A percentile compares a stretch with the other conserved stretches of the same genome.
Evolutionary conservation across 2,797 vertebrate genomes (phyloP).

Genomic region (Atherinosoma microstoma): DNA sequence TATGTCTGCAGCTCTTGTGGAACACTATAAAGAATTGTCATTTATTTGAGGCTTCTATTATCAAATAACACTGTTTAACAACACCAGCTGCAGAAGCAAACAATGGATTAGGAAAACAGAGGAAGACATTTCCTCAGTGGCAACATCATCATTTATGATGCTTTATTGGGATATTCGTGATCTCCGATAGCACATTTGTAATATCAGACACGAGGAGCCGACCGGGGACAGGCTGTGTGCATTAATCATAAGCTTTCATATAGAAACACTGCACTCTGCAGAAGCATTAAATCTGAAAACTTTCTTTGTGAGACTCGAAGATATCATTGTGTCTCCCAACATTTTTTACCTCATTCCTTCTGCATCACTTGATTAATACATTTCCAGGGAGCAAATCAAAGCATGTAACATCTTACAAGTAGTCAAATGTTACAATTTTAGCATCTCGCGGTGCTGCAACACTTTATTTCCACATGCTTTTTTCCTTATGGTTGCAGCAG

Average conservation of each 20-base stretch:
- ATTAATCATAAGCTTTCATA: slow-evolving; percentile 62
- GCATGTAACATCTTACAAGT: neutral
- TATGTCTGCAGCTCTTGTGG: neutral
- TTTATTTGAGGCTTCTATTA: slow-evolving; percentile 39
- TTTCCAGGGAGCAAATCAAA: slow-evolving; percentile 3
- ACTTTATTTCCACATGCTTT: neutral
- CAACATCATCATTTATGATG: slow-evolving; percentile 56
- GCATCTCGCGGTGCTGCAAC: neutral
- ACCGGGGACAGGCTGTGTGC: slow-evolving; percentile 39
- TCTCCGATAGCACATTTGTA: slow-evolving; percentile 51
- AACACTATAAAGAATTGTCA: slow-evolving; percentile 17
- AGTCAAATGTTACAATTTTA: slow-evolving; percentile 7
- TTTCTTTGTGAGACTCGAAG: slow-evolving; percentile 13
- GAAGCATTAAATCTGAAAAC: slow-evolving; percentile 38
- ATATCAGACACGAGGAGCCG: slow-evolving; percentile 43
- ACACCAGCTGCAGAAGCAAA: slow-evolving; percentile 26
- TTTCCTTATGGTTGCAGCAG: slow-evolving; percentile 14
- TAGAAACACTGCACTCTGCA: slow-evolving; percentile 18
- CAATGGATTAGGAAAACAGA: slow-evolving; percentile 41
- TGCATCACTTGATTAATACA: neutral
- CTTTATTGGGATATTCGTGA: slow-evolving; percentile 57
- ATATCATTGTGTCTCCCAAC: neutral
- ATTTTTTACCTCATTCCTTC: neutral
- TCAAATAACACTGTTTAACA: slow-evolving; percentile 38
- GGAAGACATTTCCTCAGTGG: slow-evolving; percentile 20